Evolutionary conservation across 2,888 invertebrate genomes (phyloP).

Genomic region (Ochropleura leucogaster): DNA sequence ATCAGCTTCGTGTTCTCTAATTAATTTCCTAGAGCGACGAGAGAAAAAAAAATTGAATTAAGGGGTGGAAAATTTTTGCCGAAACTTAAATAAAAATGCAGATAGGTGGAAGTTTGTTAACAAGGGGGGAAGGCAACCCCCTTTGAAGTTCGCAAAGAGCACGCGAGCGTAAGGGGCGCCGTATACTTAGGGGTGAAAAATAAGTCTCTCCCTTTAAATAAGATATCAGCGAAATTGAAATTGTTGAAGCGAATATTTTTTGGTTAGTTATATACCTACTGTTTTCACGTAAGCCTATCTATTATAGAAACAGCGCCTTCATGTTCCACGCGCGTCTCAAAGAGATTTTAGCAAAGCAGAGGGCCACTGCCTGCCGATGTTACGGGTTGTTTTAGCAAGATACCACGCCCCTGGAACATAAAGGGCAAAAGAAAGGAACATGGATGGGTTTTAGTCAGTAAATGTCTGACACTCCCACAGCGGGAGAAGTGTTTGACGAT

Average conservation of each 20-base stretch:
- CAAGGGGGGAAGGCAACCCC: slow-evolving; percentile 79
- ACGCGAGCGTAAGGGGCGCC: slow-evolving; percentile 68
- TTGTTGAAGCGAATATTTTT: slow-evolving; percentile 69
- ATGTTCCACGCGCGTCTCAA: too few species aligned
- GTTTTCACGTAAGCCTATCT: not conserved
- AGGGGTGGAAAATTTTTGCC: slow-evolving; percentile 85
- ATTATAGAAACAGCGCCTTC: too few species aligned
- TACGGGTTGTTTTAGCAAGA: too few species aligned
- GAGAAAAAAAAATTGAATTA: slow-evolving; percentile 81
- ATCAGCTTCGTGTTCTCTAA: slow-evolving; percentile 68
- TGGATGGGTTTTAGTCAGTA: too few species aligned
- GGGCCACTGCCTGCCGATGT: too few species aligned
- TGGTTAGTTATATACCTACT: slow-evolving; percentile 54
- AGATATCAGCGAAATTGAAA: slow-evolving; percentile 70
- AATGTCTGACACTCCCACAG: too few species aligned
- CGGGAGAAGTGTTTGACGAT: too few species aligned
- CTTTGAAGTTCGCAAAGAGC: slow-evolving; percentile 80
- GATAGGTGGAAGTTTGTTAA: slow-evolving; percentile 80
- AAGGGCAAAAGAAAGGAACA: too few species aligned
- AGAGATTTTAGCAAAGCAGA: too few species aligned
- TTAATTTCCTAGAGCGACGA: slow-evolving; percentile 75
- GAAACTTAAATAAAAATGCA: slow-evolving; percentile 88
- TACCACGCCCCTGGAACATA: too few species aligned
- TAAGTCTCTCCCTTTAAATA: slow-evolving; percentile 85
- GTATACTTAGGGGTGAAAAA: slow-evolving; percentile 87